phyloP scores from a whole-genome alignment of 2,888 invertebrate species.

The Sesamia inferens region DNA sequence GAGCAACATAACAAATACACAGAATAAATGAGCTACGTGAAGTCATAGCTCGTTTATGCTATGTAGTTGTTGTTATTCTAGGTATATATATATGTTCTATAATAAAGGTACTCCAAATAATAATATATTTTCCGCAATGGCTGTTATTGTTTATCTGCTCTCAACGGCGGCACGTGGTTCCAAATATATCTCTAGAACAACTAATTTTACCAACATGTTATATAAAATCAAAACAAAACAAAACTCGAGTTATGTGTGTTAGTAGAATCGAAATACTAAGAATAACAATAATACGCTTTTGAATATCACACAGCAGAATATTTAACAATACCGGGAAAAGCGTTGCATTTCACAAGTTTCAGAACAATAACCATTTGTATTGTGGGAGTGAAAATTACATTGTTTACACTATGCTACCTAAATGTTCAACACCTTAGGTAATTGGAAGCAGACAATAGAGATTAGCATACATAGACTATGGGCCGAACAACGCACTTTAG shows the following conservation, averaged over 20 bases:
- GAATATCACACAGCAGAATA: conserved; percentile 25
- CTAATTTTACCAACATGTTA: conserved; percentile 41
- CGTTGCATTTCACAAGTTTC: conserved; percentile 29
- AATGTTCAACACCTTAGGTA: conserved; percentile 4
- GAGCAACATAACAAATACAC: conserved; percentile 31
- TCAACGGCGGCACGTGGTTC: conserved; percentile 46
- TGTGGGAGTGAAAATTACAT: conserved; percentile 32
- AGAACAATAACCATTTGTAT: conserved; percentile 45
- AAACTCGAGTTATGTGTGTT: conserved; percentile 39
- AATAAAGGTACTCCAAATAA: conserved; percentile 33
- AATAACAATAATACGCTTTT: conserved; percentile 45
- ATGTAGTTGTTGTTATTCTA: no score
- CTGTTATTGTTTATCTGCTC: conserved; percentile 33
- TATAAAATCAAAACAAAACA: conserved; percentile 32
- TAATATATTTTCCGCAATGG: conserved; percentile 10
- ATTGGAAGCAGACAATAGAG: conserved; percentile 9
- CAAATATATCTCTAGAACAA: conserved; percentile 36
- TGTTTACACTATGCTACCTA: conserved; percentile 13
- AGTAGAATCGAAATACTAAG: conserved; percentile 41
- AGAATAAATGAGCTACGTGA: conserved; percentile 22
- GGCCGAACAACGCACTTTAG: conserved; percentile 8
- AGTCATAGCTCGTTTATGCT: no score
- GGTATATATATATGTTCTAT: background rate
- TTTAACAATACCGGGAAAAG: conserved; percentile 56
- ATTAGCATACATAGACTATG: conserved; percentile 20